A percentile compares a stretch with the other conserved stretches of the same genome.
These are phyloP conservation scores for Recurvirostra avosetta DNA, from an alignment of 2,113 vertebrate species.

Conservation along the genomic window DNA sequence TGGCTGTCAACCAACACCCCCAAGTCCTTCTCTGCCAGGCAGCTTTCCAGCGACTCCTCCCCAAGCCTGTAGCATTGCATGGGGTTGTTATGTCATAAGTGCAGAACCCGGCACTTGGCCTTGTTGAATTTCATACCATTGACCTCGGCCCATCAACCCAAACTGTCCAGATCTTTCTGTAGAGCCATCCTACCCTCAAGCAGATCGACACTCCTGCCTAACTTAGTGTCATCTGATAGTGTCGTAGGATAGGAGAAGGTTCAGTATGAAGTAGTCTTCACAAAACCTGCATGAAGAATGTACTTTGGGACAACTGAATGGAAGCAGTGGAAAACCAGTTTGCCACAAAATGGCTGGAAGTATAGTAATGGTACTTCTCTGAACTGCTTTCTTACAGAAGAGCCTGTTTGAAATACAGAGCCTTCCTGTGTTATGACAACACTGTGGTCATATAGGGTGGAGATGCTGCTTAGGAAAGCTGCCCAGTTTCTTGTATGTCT, in stretches of 20 bases:
- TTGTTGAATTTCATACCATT: no score
- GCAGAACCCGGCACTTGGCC: no score
- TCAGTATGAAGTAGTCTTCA: neutral
- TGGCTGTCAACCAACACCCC: no score
- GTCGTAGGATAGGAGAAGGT: neutral
- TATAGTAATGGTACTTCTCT: neutral
- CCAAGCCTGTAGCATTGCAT: no score
- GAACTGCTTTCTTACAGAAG: neutral
- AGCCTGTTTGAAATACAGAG: neutral
- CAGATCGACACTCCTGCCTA: no score
- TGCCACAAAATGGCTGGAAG: neutral
- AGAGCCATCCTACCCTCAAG: no score
- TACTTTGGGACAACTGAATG: neutral
- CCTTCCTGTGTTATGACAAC: neutral
- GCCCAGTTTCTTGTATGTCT: neutral
- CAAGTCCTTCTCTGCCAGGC: no score
- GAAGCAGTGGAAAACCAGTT: neutral
- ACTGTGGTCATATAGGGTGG: neutral
- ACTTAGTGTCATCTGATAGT: no score
- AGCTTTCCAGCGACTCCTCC: no score
- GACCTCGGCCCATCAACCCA: no score
- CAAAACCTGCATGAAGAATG: neutral
- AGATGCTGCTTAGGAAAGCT: neutral
- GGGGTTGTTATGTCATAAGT: no score
- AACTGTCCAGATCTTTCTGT: no score